Percentiles rank a stretch among this genome's conserved stretches.
phyloP scores from a whole-genome alignment of 2,888 invertebrate species.

The Polydrusus tereticollis region DNA sequence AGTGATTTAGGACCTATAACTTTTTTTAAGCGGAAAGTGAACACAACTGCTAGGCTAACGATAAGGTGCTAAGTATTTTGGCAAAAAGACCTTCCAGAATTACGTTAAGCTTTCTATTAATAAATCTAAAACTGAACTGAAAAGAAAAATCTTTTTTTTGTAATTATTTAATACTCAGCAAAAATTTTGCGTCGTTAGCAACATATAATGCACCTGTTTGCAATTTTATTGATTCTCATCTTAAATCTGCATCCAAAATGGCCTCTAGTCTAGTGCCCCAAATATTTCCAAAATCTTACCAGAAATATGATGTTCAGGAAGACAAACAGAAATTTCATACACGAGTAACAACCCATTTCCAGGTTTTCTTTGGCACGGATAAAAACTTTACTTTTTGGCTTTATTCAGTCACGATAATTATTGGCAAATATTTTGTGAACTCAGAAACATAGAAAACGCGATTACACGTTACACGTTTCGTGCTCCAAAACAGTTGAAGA shows the following conservation, averaged over 20 bases:
- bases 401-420: conserved; percentile 24
- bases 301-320: conserved; percentile 80
- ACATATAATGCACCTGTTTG: conserved; percentile 28
- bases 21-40: too few relatives aligned
- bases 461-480: not conserved
- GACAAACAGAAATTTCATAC: conserved; percentile 80
- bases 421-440: conserved; percentile 5
- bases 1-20: too few relatives aligned
- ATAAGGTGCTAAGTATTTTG: too few relatives aligned
- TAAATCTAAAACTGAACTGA: too few relatives aligned
- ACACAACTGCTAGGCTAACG: too few relatives aligned
- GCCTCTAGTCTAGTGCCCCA: conserved; percentile 49
- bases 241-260: conserved; percentile 53
- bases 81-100: too few relatives aligned
- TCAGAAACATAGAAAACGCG: not conserved
- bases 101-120: too few relatives aligned
- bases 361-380: conserved; percentile 35
- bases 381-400: not conserved
- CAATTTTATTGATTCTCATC: conserved; percentile 26
- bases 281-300: conserved; percentile 70
- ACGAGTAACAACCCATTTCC: conserved; percentile 75
- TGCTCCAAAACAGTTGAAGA: not conserved
- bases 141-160: too few relatives aligned
- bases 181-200: not conserved
- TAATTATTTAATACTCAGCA: not conserved